These are phyloP conservation scores for Dufourea novaeangliae DNA, from an alignment of 1,140 invertebrate species.

Conservation along the genomic window DNA sequence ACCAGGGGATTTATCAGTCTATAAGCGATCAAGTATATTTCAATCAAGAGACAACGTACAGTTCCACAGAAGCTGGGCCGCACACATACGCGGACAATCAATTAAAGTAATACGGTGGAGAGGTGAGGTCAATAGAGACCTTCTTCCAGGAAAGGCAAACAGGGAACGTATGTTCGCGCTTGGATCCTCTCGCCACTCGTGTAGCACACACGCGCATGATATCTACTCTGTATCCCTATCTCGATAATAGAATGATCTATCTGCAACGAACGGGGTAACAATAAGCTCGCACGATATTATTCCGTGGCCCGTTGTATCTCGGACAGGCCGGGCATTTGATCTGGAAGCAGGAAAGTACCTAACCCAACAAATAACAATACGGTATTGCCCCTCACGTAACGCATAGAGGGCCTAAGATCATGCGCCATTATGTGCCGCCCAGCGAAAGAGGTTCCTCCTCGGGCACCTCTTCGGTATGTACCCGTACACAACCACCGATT, in stretches of 20 bases:
- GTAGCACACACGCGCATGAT: slow-evolving; percentile 25
- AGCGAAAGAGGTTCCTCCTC: slow-evolving; percentile 34
- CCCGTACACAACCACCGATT: slow-evolving; percentile 16
- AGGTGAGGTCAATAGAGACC: neutral
- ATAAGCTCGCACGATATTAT: slow-evolving; percentile 75
- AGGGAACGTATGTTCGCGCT: neutral
- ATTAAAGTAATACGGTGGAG: slow-evolving; percentile 25
- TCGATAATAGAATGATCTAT: slow-evolving; percentile 77
- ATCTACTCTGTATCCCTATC: slow-evolving; percentile 71
- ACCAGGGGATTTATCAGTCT: neutral
- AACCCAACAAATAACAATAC: slow-evolving; percentile 78
- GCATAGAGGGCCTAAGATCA: slow-evolving; percentile 67
- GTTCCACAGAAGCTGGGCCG: slow-evolving; percentile 3
- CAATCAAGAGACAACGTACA: slow-evolving; percentile 31
- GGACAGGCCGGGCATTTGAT: slow-evolving; percentile 71
- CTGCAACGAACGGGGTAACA: slow-evolving; percentile 70
- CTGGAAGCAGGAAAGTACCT: slow-evolving; percentile 70
- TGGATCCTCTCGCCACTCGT: neutral
- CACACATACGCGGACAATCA: slow-evolving; percentile 40
- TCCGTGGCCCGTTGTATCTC: slow-evolving; percentile 63
- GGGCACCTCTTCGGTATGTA: slow-evolving; percentile 6
- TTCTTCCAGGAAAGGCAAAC: neutral
- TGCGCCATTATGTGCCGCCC: slow-evolving; percentile 68
- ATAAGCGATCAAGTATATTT: slow-evolving; percentile 29
- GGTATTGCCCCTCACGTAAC: slow-evolving; percentile 74